Evolutionary conservation across 2,888 invertebrate genomes (phyloP).

Genomic region (Cancer borealis): DNA sequence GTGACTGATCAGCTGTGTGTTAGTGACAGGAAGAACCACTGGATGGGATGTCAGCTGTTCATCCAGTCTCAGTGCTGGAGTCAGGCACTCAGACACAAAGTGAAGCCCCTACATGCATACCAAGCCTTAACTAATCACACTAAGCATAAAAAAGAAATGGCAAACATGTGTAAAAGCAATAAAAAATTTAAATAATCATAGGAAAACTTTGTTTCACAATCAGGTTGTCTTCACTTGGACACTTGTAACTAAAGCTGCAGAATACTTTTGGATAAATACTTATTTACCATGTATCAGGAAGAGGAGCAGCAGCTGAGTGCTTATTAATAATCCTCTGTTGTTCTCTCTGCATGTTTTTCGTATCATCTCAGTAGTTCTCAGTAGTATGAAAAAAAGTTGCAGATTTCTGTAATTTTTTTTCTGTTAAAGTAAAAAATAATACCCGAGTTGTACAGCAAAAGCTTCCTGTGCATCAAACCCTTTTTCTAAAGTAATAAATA

Average conservation of each 20-base stretch:
- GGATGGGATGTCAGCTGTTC: conserved; percentile 90
- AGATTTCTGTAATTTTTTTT: too few species aligned
- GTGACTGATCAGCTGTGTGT: conserved; percentile 93
- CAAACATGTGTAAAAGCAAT: not conserved
- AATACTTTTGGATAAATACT: not conserved
- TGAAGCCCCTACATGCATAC: conserved; percentile 52
- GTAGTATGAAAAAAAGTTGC: too few species aligned
- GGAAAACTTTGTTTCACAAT: not conserved
- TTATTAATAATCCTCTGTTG: too few species aligned
- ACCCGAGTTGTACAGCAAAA: too few species aligned
- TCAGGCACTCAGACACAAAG: conserved; percentile 49
- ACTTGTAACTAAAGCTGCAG: not conserved
- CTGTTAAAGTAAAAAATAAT: too few species aligned
- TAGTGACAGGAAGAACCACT: conserved; percentile 90
- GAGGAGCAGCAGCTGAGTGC: too few species aligned
- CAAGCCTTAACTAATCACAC: not conserved
- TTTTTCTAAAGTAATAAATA: too few species aligned
- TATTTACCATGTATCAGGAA: too few species aligned
- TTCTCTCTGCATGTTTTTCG: too few species aligned
- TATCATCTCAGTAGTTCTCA: too few species aligned
- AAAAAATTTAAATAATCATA: not conserved
- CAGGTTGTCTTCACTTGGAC: not conserved
- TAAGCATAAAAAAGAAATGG: not conserved
- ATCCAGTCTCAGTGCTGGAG: not conserved
- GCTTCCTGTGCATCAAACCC: too few species aligned